Evolutionary conservation across 2,888 invertebrate species (phyloP).

Genomic region (Ernsta delagoae): DNA sequence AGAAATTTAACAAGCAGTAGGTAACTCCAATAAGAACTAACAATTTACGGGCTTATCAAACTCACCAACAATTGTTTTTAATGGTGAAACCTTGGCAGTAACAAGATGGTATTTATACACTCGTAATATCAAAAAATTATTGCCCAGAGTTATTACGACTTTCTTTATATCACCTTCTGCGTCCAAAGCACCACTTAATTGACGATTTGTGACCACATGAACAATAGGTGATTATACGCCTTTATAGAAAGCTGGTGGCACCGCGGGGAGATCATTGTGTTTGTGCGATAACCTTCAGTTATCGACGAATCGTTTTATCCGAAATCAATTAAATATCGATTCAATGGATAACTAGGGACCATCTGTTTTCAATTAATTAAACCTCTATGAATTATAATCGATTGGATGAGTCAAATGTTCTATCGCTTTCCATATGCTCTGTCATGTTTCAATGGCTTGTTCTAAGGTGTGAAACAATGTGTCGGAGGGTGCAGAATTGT

Average conservation of each 20-base stretch:
- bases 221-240: constrained; percentile 81
- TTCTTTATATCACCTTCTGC: constrained; percentile 2
- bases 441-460: constrained; percentile 31
- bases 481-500: not conserved
- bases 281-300: constrained; percentile 61
- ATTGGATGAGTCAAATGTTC: constrained; percentile 56
- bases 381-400: constrained; percentile 54
- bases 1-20: too few species aligned
- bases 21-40: too few species aligned
- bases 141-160: not conserved
- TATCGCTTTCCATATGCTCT: constrained; percentile 46
- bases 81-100: too few species aligned
- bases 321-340: constrained; percentile 77
- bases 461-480: constrained; percentile 26
- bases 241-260: constrained; percentile 74
- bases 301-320: constrained; percentile 63
- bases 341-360: constrained; percentile 76
- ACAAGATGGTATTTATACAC: too few species aligned
- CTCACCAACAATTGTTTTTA: too few species aligned
- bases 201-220: constrained; percentile 65
- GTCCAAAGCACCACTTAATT: constrained; percentile 55
- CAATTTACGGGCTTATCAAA: too few species aligned
- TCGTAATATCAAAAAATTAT: not conserved
- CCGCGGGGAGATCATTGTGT: constrained; percentile 77
- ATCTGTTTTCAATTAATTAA: constrained; percentile 82